Evolutionary conservation across 2,888 invertebrate species (phyloP).

Genomic region (Trissolcus japonicus): DNA sequence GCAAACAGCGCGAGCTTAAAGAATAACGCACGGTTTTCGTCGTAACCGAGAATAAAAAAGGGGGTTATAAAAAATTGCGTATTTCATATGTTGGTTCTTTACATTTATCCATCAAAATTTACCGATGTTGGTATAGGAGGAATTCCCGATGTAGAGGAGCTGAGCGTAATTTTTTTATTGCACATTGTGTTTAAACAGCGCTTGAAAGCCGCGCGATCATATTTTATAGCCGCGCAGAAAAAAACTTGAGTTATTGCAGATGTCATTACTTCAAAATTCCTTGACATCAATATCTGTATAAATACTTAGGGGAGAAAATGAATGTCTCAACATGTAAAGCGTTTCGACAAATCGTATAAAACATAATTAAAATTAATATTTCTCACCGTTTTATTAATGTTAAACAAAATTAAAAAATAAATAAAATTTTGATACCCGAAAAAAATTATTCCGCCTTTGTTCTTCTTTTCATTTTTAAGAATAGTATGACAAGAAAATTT

Average conservation of each 20-base stretch:
- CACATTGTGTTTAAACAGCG: slow-evolving; percentile 27
- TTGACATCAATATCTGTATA: neutral
- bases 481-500: too few species aligned
- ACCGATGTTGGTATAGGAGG: slow-evolving; percentile 47
- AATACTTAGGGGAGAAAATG: too few species aligned
- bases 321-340: too few species aligned
- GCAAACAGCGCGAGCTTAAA: slow-evolving; percentile 50
- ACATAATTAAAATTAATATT: too few species aligned
- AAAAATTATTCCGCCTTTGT: too few species aligned
- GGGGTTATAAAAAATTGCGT: slow-evolving; percentile 57
- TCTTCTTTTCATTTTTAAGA: too few species aligned
- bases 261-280: neutral
- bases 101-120: slow-evolving; percentile 56
- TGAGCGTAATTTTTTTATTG: slow-evolving; percentile 39
- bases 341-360: too few species aligned
- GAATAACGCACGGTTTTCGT: slow-evolving; percentile 46
- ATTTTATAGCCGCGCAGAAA: slow-evolving; percentile 16
- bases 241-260: too few species aligned
- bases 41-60: slow-evolving; percentile 56
- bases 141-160: slow-evolving; percentile 33
- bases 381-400: too few species aligned
- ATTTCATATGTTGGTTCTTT: slow-evolving; percentile 57
- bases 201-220: slow-evolving; percentile 15
- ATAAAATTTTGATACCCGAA: too few species aligned
- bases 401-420: too few species aligned